Evolutionary conservation across 2,888 invertebrate genomes (phyloP).

Genomic region (Sinhomidia bicolor): DNA sequence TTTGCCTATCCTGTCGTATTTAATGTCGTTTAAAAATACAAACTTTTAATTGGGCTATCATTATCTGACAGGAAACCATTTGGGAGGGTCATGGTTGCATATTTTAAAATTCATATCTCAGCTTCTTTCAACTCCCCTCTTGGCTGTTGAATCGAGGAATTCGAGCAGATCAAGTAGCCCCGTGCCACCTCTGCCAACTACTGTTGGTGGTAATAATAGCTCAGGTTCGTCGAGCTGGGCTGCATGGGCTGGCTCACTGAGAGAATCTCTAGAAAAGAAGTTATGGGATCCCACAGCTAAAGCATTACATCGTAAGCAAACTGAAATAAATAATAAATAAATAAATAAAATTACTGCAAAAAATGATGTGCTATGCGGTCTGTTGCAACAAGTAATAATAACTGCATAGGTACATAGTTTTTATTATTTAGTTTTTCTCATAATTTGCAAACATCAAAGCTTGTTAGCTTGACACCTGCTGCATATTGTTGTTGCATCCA

Average conservation of each 20-base stretch:
- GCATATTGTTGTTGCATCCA: not conserved
- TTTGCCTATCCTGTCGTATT: not conserved
- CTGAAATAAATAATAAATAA: not conserved
- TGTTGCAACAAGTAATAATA: constrained; percentile 9
- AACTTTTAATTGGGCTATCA: constrained; percentile 31
- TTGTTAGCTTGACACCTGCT: not conserved
- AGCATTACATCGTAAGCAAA: constrained; percentile 67
- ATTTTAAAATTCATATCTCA: constrained; percentile 76
- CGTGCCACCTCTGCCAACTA: constrained; percentile 46
- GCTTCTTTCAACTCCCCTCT: constrained; percentile 70
- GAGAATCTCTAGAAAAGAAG: constrained; percentile 68
- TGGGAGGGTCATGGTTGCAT: constrained; percentile 74
- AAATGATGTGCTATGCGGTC: not conserved
- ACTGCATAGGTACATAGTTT: not conserved
- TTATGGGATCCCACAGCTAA: constrained; percentile 70
- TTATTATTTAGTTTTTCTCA: constrained; percentile 10
- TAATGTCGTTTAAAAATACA: not conserved
- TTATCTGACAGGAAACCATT: constrained; percentile 70
- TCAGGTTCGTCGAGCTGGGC: constrained; percentile 51
- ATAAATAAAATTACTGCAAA: not conserved
- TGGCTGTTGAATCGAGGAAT: constrained; percentile 60
- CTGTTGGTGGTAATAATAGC: not conserved
- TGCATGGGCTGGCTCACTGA: constrained; percentile 71
- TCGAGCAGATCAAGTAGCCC: constrained; percentile 71
- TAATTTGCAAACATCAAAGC: not conserved